These are phyloP conservation scores for Atherinosoma microstoma DNA, from an alignment of 2,797 vertebrate genomes.

Conservation along the genomic window DNA sequence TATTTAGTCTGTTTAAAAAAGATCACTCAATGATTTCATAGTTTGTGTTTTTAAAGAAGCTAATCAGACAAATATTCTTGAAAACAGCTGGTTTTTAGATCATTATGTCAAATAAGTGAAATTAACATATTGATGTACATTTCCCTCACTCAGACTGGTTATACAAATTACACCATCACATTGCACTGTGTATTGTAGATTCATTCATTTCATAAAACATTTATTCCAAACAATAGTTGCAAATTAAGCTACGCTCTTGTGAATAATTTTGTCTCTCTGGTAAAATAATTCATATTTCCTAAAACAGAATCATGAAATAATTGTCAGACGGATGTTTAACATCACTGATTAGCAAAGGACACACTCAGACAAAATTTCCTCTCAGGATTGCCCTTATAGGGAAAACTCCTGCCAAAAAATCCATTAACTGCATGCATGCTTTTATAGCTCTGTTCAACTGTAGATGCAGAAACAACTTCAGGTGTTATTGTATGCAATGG, in stretches of 20 bases:
- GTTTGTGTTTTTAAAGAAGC: neutral
- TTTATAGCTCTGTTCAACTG: conserved; percentile 52
- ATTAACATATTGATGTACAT: conserved; percentile 17
- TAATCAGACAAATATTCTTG: conserved; percentile 1
- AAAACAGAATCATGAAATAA: conserved; percentile 52
- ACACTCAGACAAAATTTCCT: conserved; percentile 53
- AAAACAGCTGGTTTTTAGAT: conserved; percentile 30
- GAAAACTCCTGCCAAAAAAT: conserved; percentile 76
- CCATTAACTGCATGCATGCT: conserved; percentile 76
- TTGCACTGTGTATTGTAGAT: neutral
- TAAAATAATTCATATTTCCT: conserved; percentile 54
- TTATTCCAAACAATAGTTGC: conserved; percentile 4
- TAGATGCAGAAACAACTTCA: conserved; percentile 63
- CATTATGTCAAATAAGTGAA: conserved; percentile 16
- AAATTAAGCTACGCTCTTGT: conserved; percentile 18
- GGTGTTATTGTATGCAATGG: conserved; percentile 50
- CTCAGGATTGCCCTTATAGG: conserved; percentile 53
- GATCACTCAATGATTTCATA: neutral
- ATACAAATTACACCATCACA: conserved; percentile 16
- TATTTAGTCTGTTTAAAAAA: neutral
- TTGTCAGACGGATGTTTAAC: conserved; percentile 59
- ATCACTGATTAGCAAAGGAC: conserved; percentile 58
- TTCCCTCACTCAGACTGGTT: conserved; percentile 21
- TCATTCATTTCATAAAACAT: conserved; percentile 15
- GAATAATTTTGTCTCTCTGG: conserved; percentile 23